phyloP scores from a whole-genome alignment of 2,797 vertebrate genomes.

The Dallia pectoralis region DNA sequence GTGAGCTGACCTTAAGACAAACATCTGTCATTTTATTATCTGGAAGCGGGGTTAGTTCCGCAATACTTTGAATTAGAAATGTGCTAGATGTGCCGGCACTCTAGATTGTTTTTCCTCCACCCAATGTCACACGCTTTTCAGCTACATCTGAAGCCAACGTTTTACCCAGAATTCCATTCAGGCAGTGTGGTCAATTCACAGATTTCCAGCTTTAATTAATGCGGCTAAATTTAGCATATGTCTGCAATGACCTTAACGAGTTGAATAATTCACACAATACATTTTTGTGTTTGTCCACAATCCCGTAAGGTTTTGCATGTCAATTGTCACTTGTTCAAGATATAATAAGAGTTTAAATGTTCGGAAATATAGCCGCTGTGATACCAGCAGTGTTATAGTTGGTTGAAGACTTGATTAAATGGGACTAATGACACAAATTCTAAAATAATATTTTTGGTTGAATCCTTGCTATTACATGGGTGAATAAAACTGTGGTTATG shows the following conservation, averaged over 20 bases:
- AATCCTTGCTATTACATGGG: neutral
- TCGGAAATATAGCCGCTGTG: too few species aligned
- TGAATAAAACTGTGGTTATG: neutral
- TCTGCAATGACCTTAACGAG: neutral
- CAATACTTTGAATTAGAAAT: neutral
- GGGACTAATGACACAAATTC: too few species aligned
- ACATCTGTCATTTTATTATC: conserved; percentile 49
- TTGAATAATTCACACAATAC: neutral
- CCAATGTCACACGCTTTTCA: neutral
- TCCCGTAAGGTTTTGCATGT: too few species aligned
- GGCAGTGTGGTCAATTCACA: neutral
- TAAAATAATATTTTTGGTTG: too few species aligned
- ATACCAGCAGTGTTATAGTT: too few species aligned
- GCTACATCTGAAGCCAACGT: neutral
- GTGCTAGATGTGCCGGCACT: neutral
- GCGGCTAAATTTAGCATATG: neutral
- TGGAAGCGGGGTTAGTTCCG: conserved; percentile 42
- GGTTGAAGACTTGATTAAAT: too few species aligned
- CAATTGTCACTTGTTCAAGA: too few species aligned
- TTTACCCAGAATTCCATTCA: neutral
- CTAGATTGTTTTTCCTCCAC: neutral
- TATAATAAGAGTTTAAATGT: too few species aligned
- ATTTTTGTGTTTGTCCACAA: too few species aligned
- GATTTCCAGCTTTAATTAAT: neutral
- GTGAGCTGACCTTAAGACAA: conserved; percentile 20